A percentile compares a stretch with the other conserved stretches of the same genome.
phyloP scores from a whole-genome alignment of 2,888 invertebrate species.

The Stenurella melanura region DNA sequence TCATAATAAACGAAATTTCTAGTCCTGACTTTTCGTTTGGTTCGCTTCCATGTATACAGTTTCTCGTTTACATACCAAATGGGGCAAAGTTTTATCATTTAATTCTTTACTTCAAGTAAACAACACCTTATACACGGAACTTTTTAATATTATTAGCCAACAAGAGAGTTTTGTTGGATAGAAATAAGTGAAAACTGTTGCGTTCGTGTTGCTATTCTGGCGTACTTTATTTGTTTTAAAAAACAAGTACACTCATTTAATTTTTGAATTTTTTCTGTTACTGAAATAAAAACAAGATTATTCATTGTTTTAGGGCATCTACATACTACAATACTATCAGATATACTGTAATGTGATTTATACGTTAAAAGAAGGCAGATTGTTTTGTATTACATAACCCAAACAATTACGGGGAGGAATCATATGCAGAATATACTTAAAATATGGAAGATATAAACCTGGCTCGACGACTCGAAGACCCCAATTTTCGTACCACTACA shows the following conservation, averaged over 20 bases:
- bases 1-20: not conserved
- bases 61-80: not conserved
- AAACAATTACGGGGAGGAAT: too few species aligned
- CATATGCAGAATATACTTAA: too few species aligned
- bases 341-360: too few species aligned
- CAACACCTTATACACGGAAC: not conserved
- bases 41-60: not conserved
- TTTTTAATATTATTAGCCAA: not conserved
- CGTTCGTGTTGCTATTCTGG: not conserved
- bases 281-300: too few species aligned
- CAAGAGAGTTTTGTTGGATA: not conserved
- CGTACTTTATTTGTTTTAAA: not conserved
- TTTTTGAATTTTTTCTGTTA: not conserved
- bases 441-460: too few species aligned
- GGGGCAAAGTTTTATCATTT: not conserved
- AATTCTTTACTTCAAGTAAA: not conserved
- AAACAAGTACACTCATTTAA: not conserved
- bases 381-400: too few species aligned
- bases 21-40: not conserved
- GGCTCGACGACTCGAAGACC: too few species aligned
- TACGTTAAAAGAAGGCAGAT: too few species aligned
- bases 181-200: not conserved
- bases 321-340: too few species aligned
- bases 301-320: too few species aligned
- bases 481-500: too few species aligned